Base-by-base conservation (phyloP, 2,888 invertebrate species). In the Drosophila imparisetae region DNA sequence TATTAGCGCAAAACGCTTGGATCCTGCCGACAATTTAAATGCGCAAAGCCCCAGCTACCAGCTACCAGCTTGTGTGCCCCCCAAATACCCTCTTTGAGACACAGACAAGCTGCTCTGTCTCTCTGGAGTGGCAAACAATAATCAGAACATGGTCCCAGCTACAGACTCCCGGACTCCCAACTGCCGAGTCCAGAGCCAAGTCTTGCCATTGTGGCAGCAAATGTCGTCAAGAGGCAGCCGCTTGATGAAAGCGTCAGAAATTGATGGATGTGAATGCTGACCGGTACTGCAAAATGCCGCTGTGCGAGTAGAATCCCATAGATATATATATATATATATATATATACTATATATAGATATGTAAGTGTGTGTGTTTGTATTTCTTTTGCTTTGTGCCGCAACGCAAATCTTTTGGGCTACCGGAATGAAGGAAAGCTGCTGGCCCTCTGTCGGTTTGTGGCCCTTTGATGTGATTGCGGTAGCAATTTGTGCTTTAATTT, bases 171-270 rank as follows among this genome's bases (percentile, higher is more conserved):
- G 49, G 49, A 32, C 42, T 18, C 13, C 45, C 21, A 15, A 36
- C 36, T 36, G 6, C 15, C n/a, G 2, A 21, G 36, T 30, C 50
- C 49, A 36, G 24, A 58, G 38, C 32, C 66, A 30, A 62, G 45
- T 45, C 8, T 66, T 73, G 80, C 80, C 73, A 80, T 80, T 80
- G 87, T 83, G 80, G 87, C 55, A 38, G 40, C 87, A 83, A 89
- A 80, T 83, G 76, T 81, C 74, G 79, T 73, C 70, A 55, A 64
- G 64, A 62, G 58, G 67, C 61, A 68, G 76, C 61, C 80, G 81
- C 83, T 89, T 91, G 92, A 92, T 90, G 91, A 90, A 91, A 91
- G 92, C 91, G 89, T 90, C 91, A 91, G 90, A 90, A 91, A 89
- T 91, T 91, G 91, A 91, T 91, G 91, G 91, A 91, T 91, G 92